Evolutionary conservation across 2,888 invertebrate species (phyloP), one percentile per base, ranked within the genome.

Genomic region (Magallana nippona): DNA sequence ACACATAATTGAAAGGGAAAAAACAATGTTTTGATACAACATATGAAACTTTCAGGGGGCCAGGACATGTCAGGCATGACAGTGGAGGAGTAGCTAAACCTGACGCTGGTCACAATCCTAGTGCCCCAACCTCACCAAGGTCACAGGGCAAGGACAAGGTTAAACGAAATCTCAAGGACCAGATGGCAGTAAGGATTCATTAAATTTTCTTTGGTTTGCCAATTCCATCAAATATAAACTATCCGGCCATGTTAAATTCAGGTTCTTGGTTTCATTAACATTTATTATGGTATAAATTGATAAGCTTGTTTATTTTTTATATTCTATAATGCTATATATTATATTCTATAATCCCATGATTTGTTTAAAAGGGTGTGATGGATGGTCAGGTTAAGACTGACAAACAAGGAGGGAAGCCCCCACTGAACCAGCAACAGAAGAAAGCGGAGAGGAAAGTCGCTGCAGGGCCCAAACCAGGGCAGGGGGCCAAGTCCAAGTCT

Each of bases 371-470:
- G 22, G 71, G 22, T 8, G 22, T 13, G 17, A 55, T n/a, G 15
- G 57, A 56, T 10, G 55, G 78, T 17, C 78, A 55, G 55, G 44
- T 19, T 56, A 80, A 27, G 32, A 79, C 82, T 55, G 80, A 56
- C 17, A 77, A 83, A 22, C 79, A 60, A 27, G 55, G 19, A 10
- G 58, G n/a, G 19, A 83, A 83, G 62, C 22, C 55, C 22, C 84
- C 56, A 71, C 83, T 79, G 58, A 60, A 63, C 22, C 83, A 82
- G 10, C 22, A 44, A 44, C 44, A 78, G 58, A 86, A 84, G 60
- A 86, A 86, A 58, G 15, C 82, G 22, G 86, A 86, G 10, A 84
- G 83, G 57, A 86, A 86, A 77, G 81, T 84, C 5, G 86, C 86
- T n/a, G 71, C 55, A 11, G 71, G 81, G 55, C 62, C 32, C 15